Percentiles rank a stretch among this genome's conserved stretches.
Conservation (phyloP, 2,888 invertebrate genomes). For the Cephus spinipes region DNA sequence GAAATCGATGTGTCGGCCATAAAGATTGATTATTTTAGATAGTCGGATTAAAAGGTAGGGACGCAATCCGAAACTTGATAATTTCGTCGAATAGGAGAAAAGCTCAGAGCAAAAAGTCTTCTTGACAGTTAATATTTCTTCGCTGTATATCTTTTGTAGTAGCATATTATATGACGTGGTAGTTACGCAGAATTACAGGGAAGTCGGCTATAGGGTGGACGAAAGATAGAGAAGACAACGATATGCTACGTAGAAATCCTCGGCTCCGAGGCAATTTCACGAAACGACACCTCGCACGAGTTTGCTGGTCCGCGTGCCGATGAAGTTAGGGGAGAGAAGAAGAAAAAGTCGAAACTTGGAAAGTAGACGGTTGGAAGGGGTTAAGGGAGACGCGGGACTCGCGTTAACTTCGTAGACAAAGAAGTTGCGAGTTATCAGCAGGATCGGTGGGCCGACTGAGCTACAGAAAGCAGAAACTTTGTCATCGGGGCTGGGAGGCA, state of each 20-base stretch:
- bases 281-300: neutral
- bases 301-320: neutral
- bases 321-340: neutral
- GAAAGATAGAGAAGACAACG: neutral
- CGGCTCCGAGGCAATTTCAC: neutral
- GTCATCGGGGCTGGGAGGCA: neutral
- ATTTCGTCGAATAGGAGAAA: neutral
- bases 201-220: neutral
- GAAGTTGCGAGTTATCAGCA: neutral
- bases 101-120: neutral
- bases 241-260: neutral
- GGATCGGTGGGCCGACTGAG: neutral
- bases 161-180: too few species aligned
- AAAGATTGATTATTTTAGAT: neutral
- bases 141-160: too few species aligned
- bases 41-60: neutral
- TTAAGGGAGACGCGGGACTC: neutral
- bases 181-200: neutral
- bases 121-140: neutral
- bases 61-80: neutral
- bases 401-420: conserved; percentile 6
- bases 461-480: neutral
- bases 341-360: neutral
- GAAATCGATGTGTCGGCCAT: neutral
- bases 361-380: neutral